These are phyloP conservation scores for Leptinotarsa texana DNA, from an alignment of 1,140 invertebrate genomes.

Conservation along the genomic window DNA sequence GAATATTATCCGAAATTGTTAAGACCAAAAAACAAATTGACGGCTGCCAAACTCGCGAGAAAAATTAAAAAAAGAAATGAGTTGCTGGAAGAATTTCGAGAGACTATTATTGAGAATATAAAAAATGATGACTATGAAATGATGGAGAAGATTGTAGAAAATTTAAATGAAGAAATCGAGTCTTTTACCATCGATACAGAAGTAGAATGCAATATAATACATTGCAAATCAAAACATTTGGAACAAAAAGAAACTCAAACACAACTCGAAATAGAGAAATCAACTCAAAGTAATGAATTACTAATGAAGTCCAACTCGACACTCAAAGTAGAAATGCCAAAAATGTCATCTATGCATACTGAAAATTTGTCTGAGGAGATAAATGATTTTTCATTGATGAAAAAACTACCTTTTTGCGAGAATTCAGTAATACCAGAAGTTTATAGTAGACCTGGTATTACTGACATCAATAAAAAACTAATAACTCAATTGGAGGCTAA, in stretches of 20 bases:
- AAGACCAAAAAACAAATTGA: constrained; percentile 14
- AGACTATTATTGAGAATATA: neutral
- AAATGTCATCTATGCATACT: neutral
- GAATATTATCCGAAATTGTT: neutral
- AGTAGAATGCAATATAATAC: neutral
- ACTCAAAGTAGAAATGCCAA: neutral
- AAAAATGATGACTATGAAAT: constrained; percentile 4
- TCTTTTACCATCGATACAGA: neutral
- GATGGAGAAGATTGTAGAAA: constrained; percentile 17
- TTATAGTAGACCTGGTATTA: constrained; percentile 34
- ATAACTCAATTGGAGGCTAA: constrained; percentile 38
- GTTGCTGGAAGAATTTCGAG: constrained; percentile 14
- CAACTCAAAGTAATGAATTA: neutral
- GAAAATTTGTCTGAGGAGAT: neutral
- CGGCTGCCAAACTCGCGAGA: neutral
- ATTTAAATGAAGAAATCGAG: constrained; percentile 15
- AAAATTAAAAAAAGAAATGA: neutral
- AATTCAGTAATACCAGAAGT: constrained; percentile 34
- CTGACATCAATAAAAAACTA: constrained; percentile 38
- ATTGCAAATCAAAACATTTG: neutral
- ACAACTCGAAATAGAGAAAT: neutral
- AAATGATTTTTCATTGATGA: neutral
- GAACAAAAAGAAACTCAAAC: neutral
- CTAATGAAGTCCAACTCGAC: neutral
- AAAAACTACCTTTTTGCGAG: neutral